These are phyloP conservation scores for Drosophila putrida DNA, from an alignment of 2,888 invertebrate genomes.

Conservation along the genomic window DNA sequence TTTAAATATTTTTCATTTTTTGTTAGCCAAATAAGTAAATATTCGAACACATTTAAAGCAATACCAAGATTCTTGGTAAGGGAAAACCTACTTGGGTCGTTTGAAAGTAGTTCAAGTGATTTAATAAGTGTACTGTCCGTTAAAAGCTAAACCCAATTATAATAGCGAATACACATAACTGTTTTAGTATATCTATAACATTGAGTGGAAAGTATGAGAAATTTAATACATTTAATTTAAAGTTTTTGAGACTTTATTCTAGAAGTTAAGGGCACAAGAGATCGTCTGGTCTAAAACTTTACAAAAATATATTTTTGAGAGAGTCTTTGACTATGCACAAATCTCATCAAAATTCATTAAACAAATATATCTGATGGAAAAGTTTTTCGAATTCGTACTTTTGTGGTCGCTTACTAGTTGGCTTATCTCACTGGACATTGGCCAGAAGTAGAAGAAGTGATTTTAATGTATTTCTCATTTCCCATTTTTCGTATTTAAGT, in stretches of 20 bases:
- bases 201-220: neutral
- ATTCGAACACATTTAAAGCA: constrained; percentile 35
- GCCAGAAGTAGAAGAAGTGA: constrained; percentile 51
- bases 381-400: constrained; percentile 1
- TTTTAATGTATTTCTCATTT: constrained; percentile 56
- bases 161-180: constrained; percentile 6
- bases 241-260: neutral
- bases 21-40: constrained; percentile 55
- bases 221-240: neutral
- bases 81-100: constrained; percentile 3
- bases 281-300: too few relatives aligned
- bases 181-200: neutral
- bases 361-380: constrained; percentile 9
- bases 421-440: constrained; percentile 37
- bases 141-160: constrained; percentile 5
- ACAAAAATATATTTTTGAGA: neutral
- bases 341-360: neutral
- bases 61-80: constrained; percentile 8
- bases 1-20: constrained; percentile 51
- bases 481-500: constrained; percentile 1
- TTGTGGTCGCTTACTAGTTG: constrained; percentile 19
- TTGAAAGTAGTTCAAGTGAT: constrained; percentile 23
- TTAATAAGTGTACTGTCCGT: constrained; percentile 21
- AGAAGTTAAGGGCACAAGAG: neutral
- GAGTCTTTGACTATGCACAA: neutral